A percentile compares a stretch with the other conserved stretches of the same genome.
phyloP scores from a whole-genome alignment of 2,888 invertebrate genomes.

The Desoria tigrina region DNA sequence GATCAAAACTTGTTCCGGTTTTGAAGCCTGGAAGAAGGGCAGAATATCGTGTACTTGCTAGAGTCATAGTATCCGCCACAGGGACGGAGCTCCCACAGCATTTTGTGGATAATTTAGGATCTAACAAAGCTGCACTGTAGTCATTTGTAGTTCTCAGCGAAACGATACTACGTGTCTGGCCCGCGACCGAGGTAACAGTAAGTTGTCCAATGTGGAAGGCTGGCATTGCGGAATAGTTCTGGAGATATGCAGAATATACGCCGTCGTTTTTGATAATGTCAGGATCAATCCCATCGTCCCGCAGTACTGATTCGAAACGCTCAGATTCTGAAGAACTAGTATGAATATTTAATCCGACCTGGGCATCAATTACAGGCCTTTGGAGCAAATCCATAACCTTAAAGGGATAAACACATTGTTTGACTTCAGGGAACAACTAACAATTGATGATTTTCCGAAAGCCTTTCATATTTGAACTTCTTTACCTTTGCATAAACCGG shows the following conservation, averaged over 20 bases:
- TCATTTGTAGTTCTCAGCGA: neutral
- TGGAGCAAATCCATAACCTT: neutral
- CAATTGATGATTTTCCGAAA: no score
- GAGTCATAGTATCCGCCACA: neutral
- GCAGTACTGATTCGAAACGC: conserved; percentile 2
- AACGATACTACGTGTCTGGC: neutral
- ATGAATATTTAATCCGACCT: neutral
- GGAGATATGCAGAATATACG: conserved; percentile 42
- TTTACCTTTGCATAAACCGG: conserved; percentile 8
- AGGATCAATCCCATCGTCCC: conserved; percentile 44
- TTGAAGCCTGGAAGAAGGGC: conserved; percentile 18
- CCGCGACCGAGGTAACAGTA: conserved; percentile 14
- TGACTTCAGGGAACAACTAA: no score
- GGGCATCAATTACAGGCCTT: neutral
- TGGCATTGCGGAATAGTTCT: conserved; percentile 28
- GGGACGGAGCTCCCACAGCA: conserved; percentile 29
- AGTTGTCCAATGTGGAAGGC: conserved; percentile 33
- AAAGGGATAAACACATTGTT: neutral
- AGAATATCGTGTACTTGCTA: neutral
- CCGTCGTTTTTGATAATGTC: conserved; percentile 49
- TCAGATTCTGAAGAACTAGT: neutral
- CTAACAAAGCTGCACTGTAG: conserved; percentile 12
- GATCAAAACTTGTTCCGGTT: conserved; percentile 14
- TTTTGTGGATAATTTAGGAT: conserved; percentile 10
- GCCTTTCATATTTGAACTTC: no score